Conservation (phyloP, 2,113 vertebrate genomes). For the Siniperca chuatsi region DNA sequence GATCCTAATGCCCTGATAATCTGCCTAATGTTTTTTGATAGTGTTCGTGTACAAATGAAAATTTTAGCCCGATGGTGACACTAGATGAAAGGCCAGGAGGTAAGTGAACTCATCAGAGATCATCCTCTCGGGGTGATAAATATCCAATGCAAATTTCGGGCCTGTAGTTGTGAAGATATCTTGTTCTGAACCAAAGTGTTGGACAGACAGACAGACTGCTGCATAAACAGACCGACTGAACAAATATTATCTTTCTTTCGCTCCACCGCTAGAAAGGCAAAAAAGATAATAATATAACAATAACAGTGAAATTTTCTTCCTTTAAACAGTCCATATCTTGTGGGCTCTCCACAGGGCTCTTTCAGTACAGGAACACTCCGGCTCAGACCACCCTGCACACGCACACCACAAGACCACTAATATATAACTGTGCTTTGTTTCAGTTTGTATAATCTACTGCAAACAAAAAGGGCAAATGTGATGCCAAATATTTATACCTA, state of each 20-base stretch:
- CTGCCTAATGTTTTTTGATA: neutral
- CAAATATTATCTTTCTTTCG: neutral
- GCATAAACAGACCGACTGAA: neutral
- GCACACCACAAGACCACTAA: slow-evolving; percentile 39
- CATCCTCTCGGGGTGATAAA: neutral
- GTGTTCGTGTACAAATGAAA: neutral
- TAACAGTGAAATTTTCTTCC: neutral
- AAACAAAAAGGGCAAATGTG: slow-evolving; percentile 22
- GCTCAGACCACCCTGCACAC: slow-evolving; percentile 45
- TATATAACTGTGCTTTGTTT: slow-evolving; percentile 34
- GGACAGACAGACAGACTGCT: neutral
- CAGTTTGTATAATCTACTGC: slow-evolving; percentile 22
- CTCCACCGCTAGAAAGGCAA: neutral
- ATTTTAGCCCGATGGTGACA: neutral
- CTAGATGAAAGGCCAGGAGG: neutral
- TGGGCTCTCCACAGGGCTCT: neutral
- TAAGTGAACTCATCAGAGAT: neutral
- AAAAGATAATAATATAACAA: neutral
- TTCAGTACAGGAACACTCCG: neutral
- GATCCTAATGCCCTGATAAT: neutral
- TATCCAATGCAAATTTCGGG: neutral
- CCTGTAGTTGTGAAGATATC: neutral
- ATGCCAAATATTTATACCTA: slow-evolving; percentile 39
- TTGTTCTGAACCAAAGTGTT: neutral
- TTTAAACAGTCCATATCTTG: neutral